phyloP scores from a whole-genome alignment of 2,888 invertebrate species.

The Parasteatoda lunata region DNA sequence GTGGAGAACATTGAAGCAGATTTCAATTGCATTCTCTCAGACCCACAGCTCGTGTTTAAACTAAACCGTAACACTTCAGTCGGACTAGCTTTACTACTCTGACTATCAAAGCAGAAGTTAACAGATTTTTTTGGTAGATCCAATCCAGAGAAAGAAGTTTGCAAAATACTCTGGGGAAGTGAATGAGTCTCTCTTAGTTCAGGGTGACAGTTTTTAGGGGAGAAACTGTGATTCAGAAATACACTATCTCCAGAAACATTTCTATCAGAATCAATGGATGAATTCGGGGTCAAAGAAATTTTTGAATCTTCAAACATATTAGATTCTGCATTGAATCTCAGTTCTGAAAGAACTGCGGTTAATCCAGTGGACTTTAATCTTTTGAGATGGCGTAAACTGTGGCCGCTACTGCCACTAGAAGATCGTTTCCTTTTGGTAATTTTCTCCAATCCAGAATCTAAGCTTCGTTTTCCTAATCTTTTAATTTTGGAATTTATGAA shows the following conservation, averaged over 20 bases:
- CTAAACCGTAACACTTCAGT: background rate
- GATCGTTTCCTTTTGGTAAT: constrained; percentile 39
- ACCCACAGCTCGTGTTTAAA: background rate
- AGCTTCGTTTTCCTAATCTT: background rate
- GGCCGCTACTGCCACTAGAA: constrained; percentile 20
- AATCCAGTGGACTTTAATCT: constrained; percentile 4
- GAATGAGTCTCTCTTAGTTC: too few relatives aligned
- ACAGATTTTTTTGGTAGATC: constrained; percentile 36
- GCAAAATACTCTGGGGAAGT: too few relatives aligned
- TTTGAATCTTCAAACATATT: background rate
- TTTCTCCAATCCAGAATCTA: background rate
- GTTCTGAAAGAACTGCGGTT: constrained; percentile 22
- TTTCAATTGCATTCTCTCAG: background rate
- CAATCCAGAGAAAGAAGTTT: constrained; percentile 8
- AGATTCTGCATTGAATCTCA: constrained; percentile 9
- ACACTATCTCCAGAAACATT: constrained; percentile 5
- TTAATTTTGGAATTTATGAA: background rate
- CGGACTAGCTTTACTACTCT: background rate
- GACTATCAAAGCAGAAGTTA: constrained; percentile 44
- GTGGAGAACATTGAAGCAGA: constrained; percentile 10
- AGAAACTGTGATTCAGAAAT: background rate
- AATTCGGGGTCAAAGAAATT: background rate
- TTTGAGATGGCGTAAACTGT: too few relatives aligned
- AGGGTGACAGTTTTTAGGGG: background rate
- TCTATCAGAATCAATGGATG: background rate